These are phyloP conservation scores for Dryobates pubescens DNA, from an alignment of 2,797 vertebrate species.

Conservation along the genomic window DNA sequence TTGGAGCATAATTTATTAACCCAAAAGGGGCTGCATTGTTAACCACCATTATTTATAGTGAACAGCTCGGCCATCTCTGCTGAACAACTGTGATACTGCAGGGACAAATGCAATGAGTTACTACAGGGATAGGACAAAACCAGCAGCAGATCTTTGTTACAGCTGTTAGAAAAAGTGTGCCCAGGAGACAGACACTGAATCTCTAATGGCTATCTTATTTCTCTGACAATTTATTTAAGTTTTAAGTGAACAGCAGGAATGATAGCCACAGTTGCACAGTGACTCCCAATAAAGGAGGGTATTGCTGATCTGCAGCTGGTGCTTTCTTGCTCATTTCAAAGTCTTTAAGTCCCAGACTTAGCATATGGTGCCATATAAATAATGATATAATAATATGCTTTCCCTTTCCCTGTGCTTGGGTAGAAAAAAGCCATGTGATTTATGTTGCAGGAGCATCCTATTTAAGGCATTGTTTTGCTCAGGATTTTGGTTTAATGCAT, in stretches of 20 bases:
- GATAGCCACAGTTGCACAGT: slow-evolving; percentile 57
- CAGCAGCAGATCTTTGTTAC: slow-evolving; percentile 66
- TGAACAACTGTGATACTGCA: slow-evolving; percentile 50
- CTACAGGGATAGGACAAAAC: slow-evolving; percentile 54
- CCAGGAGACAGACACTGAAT: slow-evolving; percentile 68
- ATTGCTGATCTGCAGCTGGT: slow-evolving; percentile 67
- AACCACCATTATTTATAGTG: slow-evolving; percentile 62
- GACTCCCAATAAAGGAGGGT: slow-evolving; percentile 58
- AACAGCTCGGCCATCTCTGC: slow-evolving; percentile 34
- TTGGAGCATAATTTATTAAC: slow-evolving; percentile 54
- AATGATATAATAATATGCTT: slow-evolving; percentile 69
- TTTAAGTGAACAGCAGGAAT: slow-evolving; percentile 70
- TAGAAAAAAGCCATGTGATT: slow-evolving; percentile 47
- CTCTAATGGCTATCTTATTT: slow-evolving; percentile 71
- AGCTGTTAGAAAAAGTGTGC: slow-evolving; percentile 64
- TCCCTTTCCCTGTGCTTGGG: slow-evolving; percentile 38
- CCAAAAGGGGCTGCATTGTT: slow-evolving; percentile 37
- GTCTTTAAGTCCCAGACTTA: slow-evolving; percentile 66
- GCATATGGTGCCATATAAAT: slow-evolving; percentile 73
- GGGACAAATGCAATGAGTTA: slow-evolving; percentile 66
- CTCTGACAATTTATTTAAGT: slow-evolving; percentile 71
- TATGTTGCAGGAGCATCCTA: slow-evolving; percentile 43
- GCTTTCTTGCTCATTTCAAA: slow-evolving; percentile 72
- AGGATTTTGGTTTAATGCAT: slow-evolving; percentile 53
- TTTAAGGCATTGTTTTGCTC: slow-evolving; percentile 62